A percentile compares a stretch with the other conserved stretches of the same genome.
Evolutionary conservation across 1,140 invertebrate genomes (phyloP).

Genomic region (Metaphire vulgaris): DNA sequence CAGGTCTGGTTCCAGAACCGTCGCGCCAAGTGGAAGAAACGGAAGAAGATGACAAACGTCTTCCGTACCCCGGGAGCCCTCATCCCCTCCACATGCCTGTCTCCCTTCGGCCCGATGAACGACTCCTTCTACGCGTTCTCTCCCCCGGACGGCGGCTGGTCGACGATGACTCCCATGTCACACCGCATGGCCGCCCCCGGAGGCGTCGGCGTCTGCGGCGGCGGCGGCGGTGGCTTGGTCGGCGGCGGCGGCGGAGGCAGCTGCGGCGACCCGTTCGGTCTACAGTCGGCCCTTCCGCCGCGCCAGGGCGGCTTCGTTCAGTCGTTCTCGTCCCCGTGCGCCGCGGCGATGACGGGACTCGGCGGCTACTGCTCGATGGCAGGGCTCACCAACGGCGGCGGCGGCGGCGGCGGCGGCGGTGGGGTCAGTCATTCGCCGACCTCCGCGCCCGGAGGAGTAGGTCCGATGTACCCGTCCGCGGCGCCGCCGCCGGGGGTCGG

Average conservation of each 20-base stretch:
- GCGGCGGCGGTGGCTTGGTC: background rate
- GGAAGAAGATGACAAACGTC: slow-evolving; percentile 93
- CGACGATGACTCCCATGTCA: slow-evolving; percentile 14
- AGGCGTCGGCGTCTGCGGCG: too few species aligned
- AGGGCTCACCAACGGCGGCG: background rate
- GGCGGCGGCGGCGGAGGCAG: too few species aligned
- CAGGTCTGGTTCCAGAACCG: slow-evolving; percentile 52
- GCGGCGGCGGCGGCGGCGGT: too few species aligned
- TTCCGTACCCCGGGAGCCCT: slow-evolving; percentile 76
- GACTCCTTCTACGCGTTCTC: slow-evolving; percentile 41
- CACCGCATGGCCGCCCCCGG: too few species aligned
- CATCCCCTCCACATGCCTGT: slow-evolving; percentile 83
- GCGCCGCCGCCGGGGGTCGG: background rate
- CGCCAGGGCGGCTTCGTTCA: slow-evolving; percentile 3
- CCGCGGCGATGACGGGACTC: background rate
- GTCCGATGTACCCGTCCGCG: background rate
- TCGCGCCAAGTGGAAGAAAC: slow-evolving; percentile 71
- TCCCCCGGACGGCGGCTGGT: slow-evolving; percentile 8
- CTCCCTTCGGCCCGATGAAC: slow-evolving; percentile 63
- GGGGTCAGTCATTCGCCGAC: slow-evolving; percentile 4
- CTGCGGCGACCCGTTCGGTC: slow-evolving; percentile 11
- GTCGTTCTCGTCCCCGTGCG: slow-evolving; percentile 4
- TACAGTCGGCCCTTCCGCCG: background rate
- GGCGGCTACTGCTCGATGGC: background rate
- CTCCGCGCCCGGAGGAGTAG: background rate